Percentiles rank a stretch among this genome's conserved stretches.
Conservation (phyloP, 2,797 vertebrate genomes). For the Peromyscus eremicus region DNA sequence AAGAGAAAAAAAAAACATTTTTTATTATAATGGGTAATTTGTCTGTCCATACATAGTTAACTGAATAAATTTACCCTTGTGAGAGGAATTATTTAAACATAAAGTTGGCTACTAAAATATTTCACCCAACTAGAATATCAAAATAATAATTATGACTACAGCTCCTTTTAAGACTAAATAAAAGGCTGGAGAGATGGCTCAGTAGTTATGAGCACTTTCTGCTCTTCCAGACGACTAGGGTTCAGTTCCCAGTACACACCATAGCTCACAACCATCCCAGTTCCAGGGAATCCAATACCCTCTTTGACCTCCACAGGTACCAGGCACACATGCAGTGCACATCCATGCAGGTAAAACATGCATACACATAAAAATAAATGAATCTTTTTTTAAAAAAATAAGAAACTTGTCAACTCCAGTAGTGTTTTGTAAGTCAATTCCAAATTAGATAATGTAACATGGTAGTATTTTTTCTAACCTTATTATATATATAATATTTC, state of each 20-base stretch:
- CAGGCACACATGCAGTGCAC: not conserved
- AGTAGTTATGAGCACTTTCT: not conserved
- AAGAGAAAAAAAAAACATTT: conserved; percentile 40
- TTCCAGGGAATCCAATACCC: not conserved
- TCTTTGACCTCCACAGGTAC: not conserved
- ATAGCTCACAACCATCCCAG: not conserved
- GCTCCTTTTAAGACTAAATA: conserved; percentile 34
- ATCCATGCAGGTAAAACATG: not conserved
- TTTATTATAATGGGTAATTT: conserved; percentile 69
- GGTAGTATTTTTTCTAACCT: not conserved
- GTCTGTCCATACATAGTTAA: not conserved
- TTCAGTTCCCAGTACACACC: not conserved
- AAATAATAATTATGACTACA: conserved; percentile 21
- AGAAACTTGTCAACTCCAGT: not conserved
- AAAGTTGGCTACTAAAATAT: conserved; percentile 58
- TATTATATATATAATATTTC: not conserved
- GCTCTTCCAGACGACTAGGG: not conserved
- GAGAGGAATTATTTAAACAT: conserved; percentile 35
- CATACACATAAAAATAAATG: not conserved
- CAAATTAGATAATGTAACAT: conserved; percentile 19
- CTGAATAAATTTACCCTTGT: conserved; percentile 44
- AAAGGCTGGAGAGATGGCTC: not conserved
- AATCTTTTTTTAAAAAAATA: not conserved
- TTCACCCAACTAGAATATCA: conserved; percentile 16
- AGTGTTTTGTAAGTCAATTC: conserved; percentile 39